These are phyloP conservation scores for Thyatira batis DNA, from an alignment of 2,888 invertebrate species.

Conservation along the genomic window DNA sequence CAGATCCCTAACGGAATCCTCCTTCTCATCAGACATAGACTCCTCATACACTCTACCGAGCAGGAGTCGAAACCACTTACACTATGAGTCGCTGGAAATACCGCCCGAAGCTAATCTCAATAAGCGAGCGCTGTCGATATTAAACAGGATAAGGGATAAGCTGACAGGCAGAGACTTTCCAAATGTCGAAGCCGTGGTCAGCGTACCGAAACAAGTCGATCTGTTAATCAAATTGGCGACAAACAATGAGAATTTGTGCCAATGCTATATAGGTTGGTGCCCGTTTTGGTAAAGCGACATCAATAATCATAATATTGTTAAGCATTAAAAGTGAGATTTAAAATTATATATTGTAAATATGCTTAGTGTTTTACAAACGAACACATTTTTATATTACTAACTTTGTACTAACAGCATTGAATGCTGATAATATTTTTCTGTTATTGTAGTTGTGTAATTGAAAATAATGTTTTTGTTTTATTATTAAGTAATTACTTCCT, in stretches of 20 bases:
- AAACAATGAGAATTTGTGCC: conserved; percentile 98
- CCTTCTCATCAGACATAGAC: conserved; percentile 69
- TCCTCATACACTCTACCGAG: conserved; percentile 69
- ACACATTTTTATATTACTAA: not conserved
- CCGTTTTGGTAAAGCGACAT: conserved; percentile 84
- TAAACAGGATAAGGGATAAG: conserved; percentile 96
- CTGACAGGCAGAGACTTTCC: conserved; percentile 96
- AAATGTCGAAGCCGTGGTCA: conserved; percentile 86
- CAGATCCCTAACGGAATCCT: conserved; percentile 64
- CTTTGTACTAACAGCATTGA: not conserved
- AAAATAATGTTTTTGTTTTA: not conserved
- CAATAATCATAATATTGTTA: conserved; percentile 5
- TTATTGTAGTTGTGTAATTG: not conserved
- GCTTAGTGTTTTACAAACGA: not conserved
- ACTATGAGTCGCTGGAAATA: conserved; percentile 71
- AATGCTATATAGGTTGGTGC: conserved; percentile 99
- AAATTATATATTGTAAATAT: not conserved
- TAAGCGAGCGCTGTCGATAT: conserved; percentile 94
- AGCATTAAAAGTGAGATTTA: conserved; percentile 2
- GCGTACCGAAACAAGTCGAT: conserved; percentile 95
- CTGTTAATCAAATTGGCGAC: conserved; percentile 97
- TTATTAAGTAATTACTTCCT: not conserved
- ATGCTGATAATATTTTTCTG: not conserved
- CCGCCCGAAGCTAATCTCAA: conserved; percentile 91
- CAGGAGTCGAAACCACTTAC: conserved; percentile 61